Evolutionary conservation across 1,140 invertebrate species (phyloP).

Genomic region (Drosophila ogumai): DNA sequence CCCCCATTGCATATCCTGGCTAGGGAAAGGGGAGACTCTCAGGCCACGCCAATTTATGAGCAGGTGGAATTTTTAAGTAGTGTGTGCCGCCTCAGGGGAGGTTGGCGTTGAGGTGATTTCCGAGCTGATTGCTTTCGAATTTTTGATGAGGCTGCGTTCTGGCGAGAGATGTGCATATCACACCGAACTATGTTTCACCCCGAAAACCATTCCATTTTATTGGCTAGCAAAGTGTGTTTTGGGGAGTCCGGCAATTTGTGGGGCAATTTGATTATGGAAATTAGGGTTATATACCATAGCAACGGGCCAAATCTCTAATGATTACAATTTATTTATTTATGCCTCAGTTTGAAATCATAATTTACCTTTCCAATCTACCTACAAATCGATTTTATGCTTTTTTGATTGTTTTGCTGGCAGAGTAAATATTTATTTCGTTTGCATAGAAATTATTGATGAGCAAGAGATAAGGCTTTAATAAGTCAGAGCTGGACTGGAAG

Average conservation of each 20-base stretch:
- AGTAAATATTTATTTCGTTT: conserved; percentile 3
- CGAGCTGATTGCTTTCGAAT: conserved; percentile 78
- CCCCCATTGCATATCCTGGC: conserved; percentile 54
- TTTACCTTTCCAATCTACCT: background rate
- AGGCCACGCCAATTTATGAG: conserved; percentile 74
- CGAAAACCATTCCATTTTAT: conserved; percentile 23
- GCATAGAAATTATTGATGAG: background rate
- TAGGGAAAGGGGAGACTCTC: conserved; percentile 8
- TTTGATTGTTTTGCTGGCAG: background rate
- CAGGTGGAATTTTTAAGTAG: conserved; percentile 80
- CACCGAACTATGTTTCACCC: conserved; percentile 23
- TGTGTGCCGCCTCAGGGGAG: conserved; percentile 41
- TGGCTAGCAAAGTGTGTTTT: conserved; percentile 24
- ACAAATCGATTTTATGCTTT: conserved; percentile 4
- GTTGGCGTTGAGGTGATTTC: conserved; percentile 62
- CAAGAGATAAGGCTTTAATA: background rate
- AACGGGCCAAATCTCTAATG: conserved; percentile 8
- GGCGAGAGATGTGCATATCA: conserved; percentile 29
- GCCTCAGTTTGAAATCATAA: conserved; percentile 23
- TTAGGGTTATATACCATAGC: conserved; percentile 2
- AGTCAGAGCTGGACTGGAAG: background rate
- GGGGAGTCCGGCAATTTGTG: conserved; percentile 18
- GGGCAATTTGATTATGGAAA: conserved; percentile 47
- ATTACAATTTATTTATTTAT: conserved; percentile 30
- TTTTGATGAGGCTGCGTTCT: conserved; percentile 67